phyloP scores from a whole-genome alignment of 2,888 invertebrate species.

The Pasiphila rectangulata region DNA sequence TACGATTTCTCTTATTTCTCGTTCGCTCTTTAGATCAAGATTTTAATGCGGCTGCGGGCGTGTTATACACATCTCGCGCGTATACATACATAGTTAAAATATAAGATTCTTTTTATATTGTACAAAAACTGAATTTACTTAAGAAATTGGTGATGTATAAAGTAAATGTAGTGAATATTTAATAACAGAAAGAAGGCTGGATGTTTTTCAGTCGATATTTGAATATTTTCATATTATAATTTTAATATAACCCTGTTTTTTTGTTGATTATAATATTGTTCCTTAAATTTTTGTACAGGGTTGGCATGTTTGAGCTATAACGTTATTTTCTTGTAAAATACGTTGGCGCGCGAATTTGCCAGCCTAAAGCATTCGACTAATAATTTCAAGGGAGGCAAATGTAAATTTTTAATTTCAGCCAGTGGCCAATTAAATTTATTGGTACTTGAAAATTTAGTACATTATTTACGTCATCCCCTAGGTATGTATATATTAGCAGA shows the following conservation, averaged over 20 bases:
- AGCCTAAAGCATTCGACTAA: conserved; percentile 57
- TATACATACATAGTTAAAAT: conserved; percentile 72
- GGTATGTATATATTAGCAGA: background rate
- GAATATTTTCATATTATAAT: conserved; percentile 82
- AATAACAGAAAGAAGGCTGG: conserved; percentile 78
- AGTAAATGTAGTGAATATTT: conserved; percentile 79
- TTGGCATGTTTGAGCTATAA: conserved; percentile 46
- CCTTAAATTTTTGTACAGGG: conserved; percentile 72
- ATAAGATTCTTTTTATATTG: conserved; percentile 81
- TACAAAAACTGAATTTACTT: conserved; percentile 81
- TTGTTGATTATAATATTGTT: conserved; percentile 68
- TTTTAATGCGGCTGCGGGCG: conserved; percentile 58
- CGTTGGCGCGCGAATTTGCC: conserved; percentile 44
- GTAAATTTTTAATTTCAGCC: conserved; percentile 78
- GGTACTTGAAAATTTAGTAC: conserved; percentile 70
- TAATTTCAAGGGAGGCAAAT: conserved; percentile 66
- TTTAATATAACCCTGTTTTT: conserved; percentile 81
- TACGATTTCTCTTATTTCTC: conserved; percentile 70
- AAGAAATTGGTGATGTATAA: conserved; percentile 81
- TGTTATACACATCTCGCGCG: conserved; percentile 68
- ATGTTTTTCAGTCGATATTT: conserved; percentile 76
- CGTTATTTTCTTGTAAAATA: conserved; percentile 23
- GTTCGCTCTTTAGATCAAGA: conserved; percentile 74
- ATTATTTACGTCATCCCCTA: conserved; percentile 49
- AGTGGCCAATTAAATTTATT: conserved; percentile 80